These are phyloP conservation scores for Ostrea edulis DNA, from an alignment of 1,140 invertebrate genomes.

Conservation along the genomic window DNA sequence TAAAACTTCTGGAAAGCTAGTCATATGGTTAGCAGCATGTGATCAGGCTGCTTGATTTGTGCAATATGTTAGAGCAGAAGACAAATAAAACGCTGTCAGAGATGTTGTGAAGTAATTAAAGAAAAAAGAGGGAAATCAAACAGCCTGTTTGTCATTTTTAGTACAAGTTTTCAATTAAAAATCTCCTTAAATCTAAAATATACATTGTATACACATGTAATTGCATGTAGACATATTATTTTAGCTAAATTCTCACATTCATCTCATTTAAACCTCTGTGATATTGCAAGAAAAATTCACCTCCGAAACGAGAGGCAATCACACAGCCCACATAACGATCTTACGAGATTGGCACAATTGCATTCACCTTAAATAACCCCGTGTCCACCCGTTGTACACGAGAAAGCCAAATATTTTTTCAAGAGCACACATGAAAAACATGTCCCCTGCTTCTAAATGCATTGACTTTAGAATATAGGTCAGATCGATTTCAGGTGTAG, in stretches of 20 bases:
- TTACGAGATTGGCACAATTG: neutral
- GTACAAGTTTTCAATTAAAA: neutral
- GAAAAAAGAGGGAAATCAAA: too few species aligned
- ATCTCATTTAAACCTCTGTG: neutral
- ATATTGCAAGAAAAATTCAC: neutral
- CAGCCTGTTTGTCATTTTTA: too few species aligned
- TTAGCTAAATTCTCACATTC: neutral
- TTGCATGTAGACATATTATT: too few species aligned
- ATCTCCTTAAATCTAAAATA: neutral
- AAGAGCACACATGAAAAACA: neutral
- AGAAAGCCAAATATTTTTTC: slow-evolving; percentile 19
- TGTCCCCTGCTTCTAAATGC: neutral
- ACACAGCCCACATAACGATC: neutral
- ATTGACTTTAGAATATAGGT: neutral
- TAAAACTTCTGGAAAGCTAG: neutral
- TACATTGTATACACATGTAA: neutral
- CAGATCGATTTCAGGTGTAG: neutral
- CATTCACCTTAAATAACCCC: neutral
- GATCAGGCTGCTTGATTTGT: neutral
- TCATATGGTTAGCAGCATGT: neutral
- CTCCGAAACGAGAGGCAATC: neutral
- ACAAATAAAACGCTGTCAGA: neutral
- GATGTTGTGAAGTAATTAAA: neutral
- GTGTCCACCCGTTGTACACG: neutral
- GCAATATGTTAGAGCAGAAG: neutral